Percentiles rank a stretch among this genome's conserved stretches.
Evolutionary conservation across 2,113 vertebrate genomes (phyloP).

Genomic region (Hucho hucho): DNA sequence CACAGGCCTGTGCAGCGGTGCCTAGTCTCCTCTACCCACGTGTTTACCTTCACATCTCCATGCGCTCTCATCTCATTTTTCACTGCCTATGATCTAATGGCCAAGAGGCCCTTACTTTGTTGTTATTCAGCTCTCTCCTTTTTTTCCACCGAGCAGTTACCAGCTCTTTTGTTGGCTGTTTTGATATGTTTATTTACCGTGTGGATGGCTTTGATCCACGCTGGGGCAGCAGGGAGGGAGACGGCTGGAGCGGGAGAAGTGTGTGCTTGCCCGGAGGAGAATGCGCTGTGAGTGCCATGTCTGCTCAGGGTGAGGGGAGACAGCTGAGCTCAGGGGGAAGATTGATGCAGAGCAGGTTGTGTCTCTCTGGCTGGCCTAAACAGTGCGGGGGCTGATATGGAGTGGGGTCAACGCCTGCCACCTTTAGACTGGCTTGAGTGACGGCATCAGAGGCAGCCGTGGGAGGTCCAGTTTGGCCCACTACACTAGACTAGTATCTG

Average conservation of each 20-base stretch:
- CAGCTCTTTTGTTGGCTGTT: constrained; percentile 55
- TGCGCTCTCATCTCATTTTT: constrained; percentile 25
- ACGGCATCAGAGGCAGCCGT: constrained; percentile 25
- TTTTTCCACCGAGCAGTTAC: constrained; percentile 42
- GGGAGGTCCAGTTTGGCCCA: constrained; percentile 20
- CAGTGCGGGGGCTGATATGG: constrained; percentile 18
- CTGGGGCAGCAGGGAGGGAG: constrained; percentile 6
- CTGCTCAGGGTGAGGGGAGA: constrained; percentile 56
- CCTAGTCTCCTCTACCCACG: constrained; percentile 6
- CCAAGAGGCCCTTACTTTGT: constrained; percentile 56
- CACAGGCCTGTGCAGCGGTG: neutral
- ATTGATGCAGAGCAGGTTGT: constrained; percentile 50
- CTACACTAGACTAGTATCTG: neutral
- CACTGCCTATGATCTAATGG: constrained; percentile 48
- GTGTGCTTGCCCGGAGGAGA: constrained; percentile 44
- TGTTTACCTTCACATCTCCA: constrained; percentile 39
- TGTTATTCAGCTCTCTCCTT: constrained; percentile 20
- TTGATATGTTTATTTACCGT: constrained; percentile 70
- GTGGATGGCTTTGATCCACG: constrained; percentile 59
- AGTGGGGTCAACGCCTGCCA: neutral
- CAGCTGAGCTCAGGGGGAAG: constrained; percentile 50
- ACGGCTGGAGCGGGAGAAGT: constrained; percentile 8
- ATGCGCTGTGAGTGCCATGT: constrained; percentile 56
- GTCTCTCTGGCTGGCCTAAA: constrained; percentile 42
- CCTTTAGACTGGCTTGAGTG: constrained; percentile 15